phyloP scores from a whole-genome alignment of 2,888 invertebrate genomes.

The Melieria omissa region DNA sequence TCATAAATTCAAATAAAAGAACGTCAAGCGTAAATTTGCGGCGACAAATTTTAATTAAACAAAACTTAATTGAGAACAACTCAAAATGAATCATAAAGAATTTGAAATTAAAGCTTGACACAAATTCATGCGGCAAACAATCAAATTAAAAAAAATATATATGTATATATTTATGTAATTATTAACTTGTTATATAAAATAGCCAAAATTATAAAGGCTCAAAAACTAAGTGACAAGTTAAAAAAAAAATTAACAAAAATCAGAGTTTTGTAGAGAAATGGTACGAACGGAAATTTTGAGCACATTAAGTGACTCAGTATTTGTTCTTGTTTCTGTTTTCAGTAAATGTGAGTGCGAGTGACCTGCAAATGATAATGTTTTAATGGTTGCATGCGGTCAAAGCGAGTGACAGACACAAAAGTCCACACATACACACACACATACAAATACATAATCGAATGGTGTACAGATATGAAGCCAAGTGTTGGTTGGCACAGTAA shows the following conservation, averaged over 20 bases:
- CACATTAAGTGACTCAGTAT: too few relatives aligned
- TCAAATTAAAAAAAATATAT: neutral
- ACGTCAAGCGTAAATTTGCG: slow-evolving; percentile 25
- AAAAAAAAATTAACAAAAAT: too few relatives aligned
- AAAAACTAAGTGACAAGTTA: too few relatives aligned
- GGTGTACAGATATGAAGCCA: neutral
- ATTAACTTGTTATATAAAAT: neutral
- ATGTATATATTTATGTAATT: neutral
- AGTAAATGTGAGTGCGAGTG: too few relatives aligned
- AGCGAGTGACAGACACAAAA: neutral
- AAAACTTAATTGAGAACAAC: slow-evolving; percentile 23
- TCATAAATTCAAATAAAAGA: slow-evolving; percentile 30
- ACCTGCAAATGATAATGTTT: slow-evolving; percentile 3
- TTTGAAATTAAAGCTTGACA: too few relatives aligned
- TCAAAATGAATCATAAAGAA: too few relatives aligned
- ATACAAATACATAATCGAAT: neutral
- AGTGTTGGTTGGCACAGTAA: too few relatives aligned
- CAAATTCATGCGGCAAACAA: neutral
- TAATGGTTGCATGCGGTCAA: slow-evolving; percentile 4
- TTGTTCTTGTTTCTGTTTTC: too few relatives aligned
- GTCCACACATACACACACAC: neutral
- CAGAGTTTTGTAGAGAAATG: too few relatives aligned
- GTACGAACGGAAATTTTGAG: too few relatives aligned
- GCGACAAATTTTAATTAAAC: slow-evolving; percentile 34
- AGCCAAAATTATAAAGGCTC: too few relatives aligned